These are phyloP conservation scores for Malurus alboscapulatus DNA, from an alignment of 2,113 vertebrate species.

Conservation along the genomic window DNA sequence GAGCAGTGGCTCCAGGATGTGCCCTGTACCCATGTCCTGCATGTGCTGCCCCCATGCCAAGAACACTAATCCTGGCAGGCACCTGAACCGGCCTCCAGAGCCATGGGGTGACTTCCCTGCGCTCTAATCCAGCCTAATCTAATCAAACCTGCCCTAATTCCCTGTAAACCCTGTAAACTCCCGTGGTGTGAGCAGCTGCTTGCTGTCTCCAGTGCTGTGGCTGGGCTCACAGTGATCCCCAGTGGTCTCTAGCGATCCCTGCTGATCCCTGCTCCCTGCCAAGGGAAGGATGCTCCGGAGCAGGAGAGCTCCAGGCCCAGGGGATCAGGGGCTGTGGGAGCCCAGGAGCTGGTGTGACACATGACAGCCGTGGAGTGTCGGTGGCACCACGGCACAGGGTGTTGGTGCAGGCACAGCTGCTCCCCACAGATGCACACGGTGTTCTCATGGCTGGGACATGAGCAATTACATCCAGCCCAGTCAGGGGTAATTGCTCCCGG, in stretches of 20 bases:
- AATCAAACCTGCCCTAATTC: slow-evolving; percentile 27
- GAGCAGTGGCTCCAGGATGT: background rate
- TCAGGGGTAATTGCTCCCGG: background rate
- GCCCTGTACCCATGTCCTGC: background rate
- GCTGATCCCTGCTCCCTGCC: background rate
- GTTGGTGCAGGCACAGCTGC: background rate
- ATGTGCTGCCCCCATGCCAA: rapidly evolving
- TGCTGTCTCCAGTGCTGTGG: background rate
- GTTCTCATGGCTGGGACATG: background rate
- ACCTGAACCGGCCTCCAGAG: background rate
- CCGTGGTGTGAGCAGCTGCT: rapidly evolving
- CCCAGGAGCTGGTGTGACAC: background rate
- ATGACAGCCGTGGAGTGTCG: background rate
- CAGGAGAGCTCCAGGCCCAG: background rate
- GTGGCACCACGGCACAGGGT: background rate
- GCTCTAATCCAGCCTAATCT: slow-evolving; percentile 16
- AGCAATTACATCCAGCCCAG: background rate
- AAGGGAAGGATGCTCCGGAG: background rate
- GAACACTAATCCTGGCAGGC: background rate
- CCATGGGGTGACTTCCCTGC: background rate
- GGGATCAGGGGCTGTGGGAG: background rate
- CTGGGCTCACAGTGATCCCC: rapidly evolving
- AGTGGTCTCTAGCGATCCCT: background rate
- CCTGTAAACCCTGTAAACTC: background rate
- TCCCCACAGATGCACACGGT: rapidly evolving